Percentiles rank a stretch among this genome's conserved stretches.
Evolutionary conservation across 2,888 invertebrate genomes (phyloP).

Genomic region (Aromia moschata): DNA sequence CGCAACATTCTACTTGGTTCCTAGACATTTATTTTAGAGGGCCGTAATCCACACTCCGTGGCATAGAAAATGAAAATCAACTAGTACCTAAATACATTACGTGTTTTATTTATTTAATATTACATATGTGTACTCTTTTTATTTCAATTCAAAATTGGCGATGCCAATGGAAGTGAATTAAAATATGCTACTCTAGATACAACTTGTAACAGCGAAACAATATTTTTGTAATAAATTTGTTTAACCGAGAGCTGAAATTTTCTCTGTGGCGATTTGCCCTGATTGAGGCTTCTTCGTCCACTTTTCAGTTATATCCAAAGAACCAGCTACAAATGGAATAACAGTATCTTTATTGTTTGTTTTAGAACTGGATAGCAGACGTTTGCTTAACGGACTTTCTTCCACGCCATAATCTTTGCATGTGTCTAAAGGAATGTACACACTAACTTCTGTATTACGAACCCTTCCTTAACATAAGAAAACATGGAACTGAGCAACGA

Average conservation of each 20-base stretch:
- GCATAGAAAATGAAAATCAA: too few species aligned
- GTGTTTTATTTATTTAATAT: too few species aligned
- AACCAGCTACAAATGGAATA: neutral
- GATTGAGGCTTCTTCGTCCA: neutral
- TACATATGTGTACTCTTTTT: too few species aligned
- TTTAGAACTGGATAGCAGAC: neutral
- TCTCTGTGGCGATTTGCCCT: neutral
- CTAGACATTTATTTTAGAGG: too few species aligned
- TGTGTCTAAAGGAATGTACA: neutral
- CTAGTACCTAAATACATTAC: too few species aligned
- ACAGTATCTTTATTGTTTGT: conserved; percentile 10
- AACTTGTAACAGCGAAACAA: conserved; percentile 1
- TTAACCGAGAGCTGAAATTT: neutral
- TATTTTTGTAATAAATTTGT: conserved; percentile 5
- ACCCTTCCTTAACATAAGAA: too few species aligned
- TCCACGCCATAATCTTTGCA: conserved; percentile 12
- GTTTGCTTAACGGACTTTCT: neutral
- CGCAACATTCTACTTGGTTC: conserved; percentile 1
- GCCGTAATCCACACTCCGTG: too few species aligned
- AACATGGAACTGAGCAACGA: too few species aligned
- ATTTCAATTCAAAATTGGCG: too few species aligned
- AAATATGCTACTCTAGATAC: conserved; percentile 1
- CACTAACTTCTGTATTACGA: neutral
- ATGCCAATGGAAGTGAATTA: neutral
- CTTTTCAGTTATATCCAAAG: conserved; percentile 5